Conservation (phyloP, 1,140 invertebrate species). For the Latrodectus geometricus region DNA sequence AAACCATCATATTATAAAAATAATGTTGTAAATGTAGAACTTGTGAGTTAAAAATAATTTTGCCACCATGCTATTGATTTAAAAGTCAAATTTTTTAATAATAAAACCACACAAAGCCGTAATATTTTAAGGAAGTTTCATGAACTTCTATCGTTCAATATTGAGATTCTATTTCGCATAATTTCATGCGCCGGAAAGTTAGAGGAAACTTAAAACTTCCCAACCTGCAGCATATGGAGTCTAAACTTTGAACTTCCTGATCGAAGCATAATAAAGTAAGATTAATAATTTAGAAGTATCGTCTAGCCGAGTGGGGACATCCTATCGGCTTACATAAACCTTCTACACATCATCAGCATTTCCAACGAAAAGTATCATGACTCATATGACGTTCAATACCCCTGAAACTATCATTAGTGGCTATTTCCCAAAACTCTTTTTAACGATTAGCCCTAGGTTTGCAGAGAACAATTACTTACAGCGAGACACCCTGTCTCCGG, state of each 20-base stretch:
- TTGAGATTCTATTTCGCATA: no score
- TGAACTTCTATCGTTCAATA: no score
- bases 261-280: neutral
- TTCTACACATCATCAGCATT: constrained; percentile 27
- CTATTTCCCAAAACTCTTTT: constrained; percentile 43
- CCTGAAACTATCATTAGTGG: constrained; percentile 38
- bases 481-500: constrained; percentile 35
- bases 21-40: no score
- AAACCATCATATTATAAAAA: no score
- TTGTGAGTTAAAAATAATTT: no score
- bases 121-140: no score
- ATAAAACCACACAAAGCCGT: no score
- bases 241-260: neutral
- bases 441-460: constrained; percentile 48
- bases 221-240: no score
- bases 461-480: constrained; percentile 42
- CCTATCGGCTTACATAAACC: constrained; percentile 14
- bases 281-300: neutral
- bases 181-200: no score
- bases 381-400: constrained; percentile 44
- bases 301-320: neutral
- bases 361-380: constrained; percentile 22
- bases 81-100: no score
- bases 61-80: no score
- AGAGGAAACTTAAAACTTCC: no score